Base-by-base conservation (phyloP, 2,888 invertebrate genomes). In the Caradrina clavipalpis region DNA sequence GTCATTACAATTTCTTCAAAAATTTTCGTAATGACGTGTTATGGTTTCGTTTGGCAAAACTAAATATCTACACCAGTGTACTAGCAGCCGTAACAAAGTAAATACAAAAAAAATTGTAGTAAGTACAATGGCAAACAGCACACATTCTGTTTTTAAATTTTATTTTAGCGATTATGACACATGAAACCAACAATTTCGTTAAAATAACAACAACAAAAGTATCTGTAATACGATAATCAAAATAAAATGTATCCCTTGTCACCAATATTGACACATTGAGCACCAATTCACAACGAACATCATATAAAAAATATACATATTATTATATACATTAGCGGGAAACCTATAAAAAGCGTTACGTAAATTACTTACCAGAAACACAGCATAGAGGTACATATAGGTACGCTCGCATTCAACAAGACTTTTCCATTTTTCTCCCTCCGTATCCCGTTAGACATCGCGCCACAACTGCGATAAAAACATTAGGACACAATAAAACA, bases 401-500 rank as follows among this genome's bases (percentile, higher is more conserved):
- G 45, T 45, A 78, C 65, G 62, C 71, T 42, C 51, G 60, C 61
- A 22, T 65, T 78, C 57, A 86, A 94, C 93, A 93, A 86, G 93
- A 89, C 89, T 93, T 92, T 93, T 91, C 92, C 92, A 94, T 94
- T 93, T 84, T 83, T 83, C 83, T 79, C 80, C 70, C 69, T 65
- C 76, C 68, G 65, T 66, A 69, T 61, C 62, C 66, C 78, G 62
- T 70, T 80, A 80, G 73, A 82, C 76, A 75, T 84, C 70, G 86
- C 85, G 8, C 39, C 80, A 66, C 60, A 78, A 67, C 69, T 80
- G 79, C 85, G 85, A 88, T 87, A 86, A 86, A 88, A 88, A 88
- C 87, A 89, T 89, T 88, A 89, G 86, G 81, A 86, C 88, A 87
- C 88, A 89, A 89, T 90, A 91, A 90, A 91, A 90, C 89, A 90